These are phyloP conservation scores for Nettapus auritus DNA, from an alignment of 2,113 vertebrate genomes.

Conservation along the genomic window DNA sequence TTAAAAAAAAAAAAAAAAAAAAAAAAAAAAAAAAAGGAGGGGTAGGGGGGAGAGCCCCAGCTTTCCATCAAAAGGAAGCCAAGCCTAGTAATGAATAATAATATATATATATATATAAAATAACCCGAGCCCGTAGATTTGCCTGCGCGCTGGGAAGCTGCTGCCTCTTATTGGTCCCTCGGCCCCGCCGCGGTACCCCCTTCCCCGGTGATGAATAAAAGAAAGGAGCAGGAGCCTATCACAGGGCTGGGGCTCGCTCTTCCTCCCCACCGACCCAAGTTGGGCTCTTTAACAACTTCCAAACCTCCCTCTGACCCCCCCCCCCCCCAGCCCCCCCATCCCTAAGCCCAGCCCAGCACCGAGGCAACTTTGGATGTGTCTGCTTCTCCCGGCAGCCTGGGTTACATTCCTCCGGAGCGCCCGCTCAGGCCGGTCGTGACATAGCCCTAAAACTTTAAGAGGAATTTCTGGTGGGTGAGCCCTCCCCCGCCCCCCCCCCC, in stretches of 20 bases:
- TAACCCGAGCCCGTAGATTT: background rate
- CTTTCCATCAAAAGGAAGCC: background rate
- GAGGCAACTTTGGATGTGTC: background rate
- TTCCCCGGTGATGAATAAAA: constrained; percentile 87
- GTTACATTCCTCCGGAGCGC: constrained; percentile 36
- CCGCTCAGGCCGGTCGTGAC: constrained; percentile 8
- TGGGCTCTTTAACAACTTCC: too few relatives aligned
- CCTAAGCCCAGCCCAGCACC: constrained; percentile 15
- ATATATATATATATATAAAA: background rate
- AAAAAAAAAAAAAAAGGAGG: too few relatives aligned
- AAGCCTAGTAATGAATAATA: constrained; percentile 39
- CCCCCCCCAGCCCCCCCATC: background rate
- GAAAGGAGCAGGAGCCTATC: constrained; percentile 86
- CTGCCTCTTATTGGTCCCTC: constrained; percentile 79
- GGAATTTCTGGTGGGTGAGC: background rate
- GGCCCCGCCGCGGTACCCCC: constrained; percentile 73
- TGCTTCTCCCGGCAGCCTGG: background rate
- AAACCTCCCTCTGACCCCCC: too few relatives aligned
- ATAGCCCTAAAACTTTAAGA: constrained; percentile 47
- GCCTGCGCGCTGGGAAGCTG: constrained; percentile 7
- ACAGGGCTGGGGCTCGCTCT: constrained; percentile 73
- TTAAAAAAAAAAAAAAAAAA: too few relatives aligned
- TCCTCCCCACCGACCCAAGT: constrained; percentile 55
- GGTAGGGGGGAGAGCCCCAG: too few relatives aligned
- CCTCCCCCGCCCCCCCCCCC: accelerated